A percentile compares a stretch with the other conserved stretches of the same genome.
Evolutionary conservation across 2,113 vertebrate species (phyloP).

Genomic region (Galemys pyrenaicus): DNA sequence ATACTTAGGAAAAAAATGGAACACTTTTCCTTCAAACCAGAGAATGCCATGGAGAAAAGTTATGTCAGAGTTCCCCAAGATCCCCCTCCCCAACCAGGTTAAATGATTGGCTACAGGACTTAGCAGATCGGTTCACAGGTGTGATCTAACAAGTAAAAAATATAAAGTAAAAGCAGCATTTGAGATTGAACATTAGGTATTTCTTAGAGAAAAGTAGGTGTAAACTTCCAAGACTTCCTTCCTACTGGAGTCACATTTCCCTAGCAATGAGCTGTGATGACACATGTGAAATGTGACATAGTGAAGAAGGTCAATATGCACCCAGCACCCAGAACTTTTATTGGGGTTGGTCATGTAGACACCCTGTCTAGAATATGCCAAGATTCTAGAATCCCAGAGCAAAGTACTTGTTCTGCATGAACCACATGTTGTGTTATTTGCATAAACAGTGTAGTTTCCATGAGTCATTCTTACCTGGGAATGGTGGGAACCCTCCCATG

Average conservation of each 20-base stretch:
- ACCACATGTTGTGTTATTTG: background rate
- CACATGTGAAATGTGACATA: background rate
- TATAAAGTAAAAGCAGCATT: background rate
- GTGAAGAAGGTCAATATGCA: background rate
- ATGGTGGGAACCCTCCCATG: background rate
- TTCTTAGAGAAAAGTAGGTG: background rate
- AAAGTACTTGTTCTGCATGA: too few relatives aligned
- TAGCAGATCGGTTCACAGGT: background rate
- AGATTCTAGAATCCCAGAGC: background rate
- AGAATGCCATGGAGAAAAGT: background rate
- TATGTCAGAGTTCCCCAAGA: background rate
- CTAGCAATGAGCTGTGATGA: background rate
- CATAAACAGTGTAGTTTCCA: background rate
- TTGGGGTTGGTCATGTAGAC: background rate
- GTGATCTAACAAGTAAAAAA: background rate
- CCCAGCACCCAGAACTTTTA: background rate
- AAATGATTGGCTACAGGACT: background rate
- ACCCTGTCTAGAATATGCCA: too few relatives aligned
- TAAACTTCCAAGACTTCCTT: background rate
- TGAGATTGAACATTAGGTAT: background rate
- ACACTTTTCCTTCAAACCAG: background rate
- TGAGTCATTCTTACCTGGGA: background rate
- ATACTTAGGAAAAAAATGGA: background rate
- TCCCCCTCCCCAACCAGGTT: background rate
- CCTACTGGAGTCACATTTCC: background rate